Evolutionary conservation across 2,888 invertebrate species (phyloP).

Genomic region (Melipona bicolor): DNA sequence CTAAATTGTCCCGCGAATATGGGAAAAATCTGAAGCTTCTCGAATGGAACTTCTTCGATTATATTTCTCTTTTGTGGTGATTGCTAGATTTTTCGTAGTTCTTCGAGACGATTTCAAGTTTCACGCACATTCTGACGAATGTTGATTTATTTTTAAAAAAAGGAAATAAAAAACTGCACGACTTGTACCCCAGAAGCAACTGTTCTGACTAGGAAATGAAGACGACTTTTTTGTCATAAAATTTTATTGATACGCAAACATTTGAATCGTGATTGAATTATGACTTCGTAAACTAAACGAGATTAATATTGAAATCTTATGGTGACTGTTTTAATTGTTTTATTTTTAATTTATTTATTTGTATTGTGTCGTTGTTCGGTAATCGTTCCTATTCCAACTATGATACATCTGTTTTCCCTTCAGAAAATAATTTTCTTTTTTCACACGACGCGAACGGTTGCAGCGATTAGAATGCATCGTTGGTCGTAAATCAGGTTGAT

Average conservation of each 20-base stretch:
- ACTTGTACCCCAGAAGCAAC: too few relatives aligned
- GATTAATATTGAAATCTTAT: neutral
- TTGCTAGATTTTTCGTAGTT: neutral
- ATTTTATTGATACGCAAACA: too few relatives aligned
- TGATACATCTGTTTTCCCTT: too few relatives aligned
- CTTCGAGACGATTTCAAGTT: neutral
- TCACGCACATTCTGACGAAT: too few relatives aligned
- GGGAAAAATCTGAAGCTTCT: neutral
- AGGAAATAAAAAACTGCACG: too few relatives aligned
- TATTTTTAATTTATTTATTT: too few relatives aligned
- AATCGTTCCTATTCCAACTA: too few relatives aligned
- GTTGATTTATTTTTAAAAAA: neutral
- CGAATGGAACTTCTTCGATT: neutral
- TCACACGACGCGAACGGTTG: neutral
- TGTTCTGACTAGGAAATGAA: too few relatives aligned
- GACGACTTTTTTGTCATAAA: too few relatives aligned
- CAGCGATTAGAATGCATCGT: slow-evolving; percentile 38
- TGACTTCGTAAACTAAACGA: neutral
- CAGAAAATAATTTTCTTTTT: neutral
- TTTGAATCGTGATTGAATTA: too few relatives aligned
- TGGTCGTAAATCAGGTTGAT: slow-evolving; percentile 29
- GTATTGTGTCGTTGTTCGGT: too few relatives aligned
- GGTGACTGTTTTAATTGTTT: neutral
- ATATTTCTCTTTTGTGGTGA: neutral
- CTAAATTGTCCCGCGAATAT: neutral